Evolutionary conservation across 2,797 vertebrate species (phyloP), one percentile per base, ranked within the genome.

Genomic region (Arvicola amphibius): DNA sequence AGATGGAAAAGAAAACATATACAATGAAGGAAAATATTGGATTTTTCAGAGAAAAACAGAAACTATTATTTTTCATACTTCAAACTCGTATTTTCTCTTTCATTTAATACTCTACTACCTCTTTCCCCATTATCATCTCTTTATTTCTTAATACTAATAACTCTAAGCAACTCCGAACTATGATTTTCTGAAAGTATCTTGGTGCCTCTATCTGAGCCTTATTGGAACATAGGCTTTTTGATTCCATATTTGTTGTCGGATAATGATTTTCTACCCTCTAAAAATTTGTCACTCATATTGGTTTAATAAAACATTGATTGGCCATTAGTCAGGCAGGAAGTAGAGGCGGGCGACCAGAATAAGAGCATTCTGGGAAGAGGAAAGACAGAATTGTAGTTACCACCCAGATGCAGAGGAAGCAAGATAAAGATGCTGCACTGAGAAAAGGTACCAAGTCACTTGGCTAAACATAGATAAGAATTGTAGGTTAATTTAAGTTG

Each of bases 21-120:
- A 48, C 40, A 89, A 93, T 78, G 27, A 92, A 84, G 43, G 74
- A 79, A 73, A 89, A 80, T 29, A 48, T 34, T 79, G 27, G 17
- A 73, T 17, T 29, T 89, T 77, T 95, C 59, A 90, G 34, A 11
- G 2, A 89, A 89, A 93, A 84, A 46, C n/a, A 92, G 34, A 94
- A 86, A 12, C 3, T 61, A 27, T 59, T 88, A 43, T 74, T 61
- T 32, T 34, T 76, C 69, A 88, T 43, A 88, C 51, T 9, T n/a
- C 23, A 73, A 32, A 56, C 14, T 56, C 27, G 14, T 88, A 74
- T 51, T 88, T 43, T 40, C 17, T 34, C 84, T 51, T 13, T 71
- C n/a, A 61, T 56, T 74, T 51, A 73, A 73, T 40, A 43, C 25
- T 40, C 6, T n/a, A 5, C 51, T 32, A 13, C 2, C 10, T 73